phyloP scores from a whole-genome alignment of 2,113 vertebrate species.

The Todiramphus saurophagus region DNA sequence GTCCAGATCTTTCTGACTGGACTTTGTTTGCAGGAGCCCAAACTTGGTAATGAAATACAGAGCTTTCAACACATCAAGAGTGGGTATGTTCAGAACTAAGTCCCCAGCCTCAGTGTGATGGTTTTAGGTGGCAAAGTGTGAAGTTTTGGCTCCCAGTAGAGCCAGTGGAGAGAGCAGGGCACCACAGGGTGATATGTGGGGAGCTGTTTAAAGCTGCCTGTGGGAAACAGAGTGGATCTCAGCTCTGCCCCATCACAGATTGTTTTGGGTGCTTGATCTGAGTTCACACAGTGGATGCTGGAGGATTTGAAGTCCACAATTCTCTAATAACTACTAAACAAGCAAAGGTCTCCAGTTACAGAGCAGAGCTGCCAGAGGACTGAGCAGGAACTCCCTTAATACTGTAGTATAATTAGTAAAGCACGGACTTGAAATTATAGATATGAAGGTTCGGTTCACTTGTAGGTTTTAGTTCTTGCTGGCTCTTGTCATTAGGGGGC shows the following conservation, averaged over 20 bases:
- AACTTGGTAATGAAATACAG: not conserved
- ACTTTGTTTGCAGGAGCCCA: not conserved
- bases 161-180: not conserved
- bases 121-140: not conserved
- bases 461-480: not conserved
- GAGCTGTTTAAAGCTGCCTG: not conserved
- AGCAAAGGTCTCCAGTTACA: not conserved
- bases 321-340: not conserved
- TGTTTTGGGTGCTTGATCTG: not conserved
- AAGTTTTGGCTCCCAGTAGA: not conserved
- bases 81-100: not conserved
- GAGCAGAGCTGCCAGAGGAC: not conserved
- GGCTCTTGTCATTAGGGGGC: not conserved
- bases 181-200: not conserved
- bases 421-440: not conserved
- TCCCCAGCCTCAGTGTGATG: not conserved
- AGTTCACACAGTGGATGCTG: not conserved
- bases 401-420: not conserved
- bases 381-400: not conserved
- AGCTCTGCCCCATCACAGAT: not conserved
- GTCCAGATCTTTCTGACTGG: not conserved
- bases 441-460: not conserved
- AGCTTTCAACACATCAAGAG: not conserved
- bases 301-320: fast-evolving
- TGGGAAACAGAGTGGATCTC: not conserved